These are phyloP conservation scores for Pyrochroa serraticornis DNA, from an alignment of 2,888 invertebrate species.

Conservation along the genomic window DNA sequence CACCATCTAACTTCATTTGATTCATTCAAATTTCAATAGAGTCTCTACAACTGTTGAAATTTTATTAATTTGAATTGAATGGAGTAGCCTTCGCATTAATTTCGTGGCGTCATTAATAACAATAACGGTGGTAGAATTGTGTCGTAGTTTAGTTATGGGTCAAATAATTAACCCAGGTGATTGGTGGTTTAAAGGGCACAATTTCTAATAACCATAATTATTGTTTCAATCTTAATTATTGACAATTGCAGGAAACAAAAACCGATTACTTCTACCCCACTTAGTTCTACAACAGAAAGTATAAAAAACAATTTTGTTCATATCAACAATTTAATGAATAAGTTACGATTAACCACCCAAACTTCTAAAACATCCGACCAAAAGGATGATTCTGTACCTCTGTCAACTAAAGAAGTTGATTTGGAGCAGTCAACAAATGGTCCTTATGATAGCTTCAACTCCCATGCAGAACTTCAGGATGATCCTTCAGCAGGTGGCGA, in stretches of 20 bases:
- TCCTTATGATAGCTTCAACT: conserved; percentile 63
- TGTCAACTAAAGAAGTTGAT: conserved; percentile 51
- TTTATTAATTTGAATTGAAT: conserved; percentile 25
- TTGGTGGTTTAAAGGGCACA: conserved; percentile 47
- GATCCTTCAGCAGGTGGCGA: conserved; percentile 63
- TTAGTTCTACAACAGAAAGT: conserved; percentile 60
- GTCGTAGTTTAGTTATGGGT: conserved; percentile 6
- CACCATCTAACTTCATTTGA: neutral
- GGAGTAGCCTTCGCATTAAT: conserved; percentile 7
- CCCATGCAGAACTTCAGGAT: conserved; percentile 60
- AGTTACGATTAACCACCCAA: conserved; percentile 30
- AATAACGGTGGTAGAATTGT: conserved; percentile 21
- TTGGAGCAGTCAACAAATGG: conserved; percentile 62
- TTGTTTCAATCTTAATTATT: neutral
- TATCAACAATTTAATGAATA: conserved; percentile 35
- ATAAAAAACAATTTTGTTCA: conserved; percentile 34
- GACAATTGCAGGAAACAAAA: conserved; percentile 60
- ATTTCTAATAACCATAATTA: conserved; percentile 1
- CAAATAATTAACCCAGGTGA: conserved; percentile 47
- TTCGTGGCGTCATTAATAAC: neutral
- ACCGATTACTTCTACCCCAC: conserved; percentile 65
- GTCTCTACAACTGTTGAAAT: too few species aligned
- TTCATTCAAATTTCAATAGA: too few species aligned
- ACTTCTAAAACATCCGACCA: conserved; percentile 34
- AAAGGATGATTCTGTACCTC: conserved; percentile 44